Percentiles rank a stretch among this genome's conserved stretches.
Evolutionary conservation across 30 jellyfish, hydroid and myxozoan genomes (phyloP).

Genomic region (Mastigias papua): DNA sequence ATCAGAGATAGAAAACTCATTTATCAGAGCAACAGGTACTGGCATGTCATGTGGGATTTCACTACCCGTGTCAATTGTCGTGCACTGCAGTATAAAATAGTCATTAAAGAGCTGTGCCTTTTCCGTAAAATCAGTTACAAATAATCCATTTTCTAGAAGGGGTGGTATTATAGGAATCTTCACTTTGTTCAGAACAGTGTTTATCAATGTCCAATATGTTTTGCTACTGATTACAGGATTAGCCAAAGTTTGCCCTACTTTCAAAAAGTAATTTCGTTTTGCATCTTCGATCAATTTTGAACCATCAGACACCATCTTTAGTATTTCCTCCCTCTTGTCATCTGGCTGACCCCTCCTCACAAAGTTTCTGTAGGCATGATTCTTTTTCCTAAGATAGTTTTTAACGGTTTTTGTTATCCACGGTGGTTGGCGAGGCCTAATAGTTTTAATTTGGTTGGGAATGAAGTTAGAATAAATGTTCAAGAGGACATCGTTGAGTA

Average conservation of each 20-base stretch:
- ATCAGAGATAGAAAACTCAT: conserved; percentile 53
- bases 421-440: conserved; percentile 51
- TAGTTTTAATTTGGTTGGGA: conserved; percentile 57
- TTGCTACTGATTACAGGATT: conserved; percentile 67
- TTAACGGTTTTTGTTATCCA: conserved; percentile 66
- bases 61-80: conserved; percentile 76
- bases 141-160: conserved; percentile 59
- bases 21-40: conserved; percentile 40
- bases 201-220: conserved; percentile 78
- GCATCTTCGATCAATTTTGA: conserved; percentile 65
- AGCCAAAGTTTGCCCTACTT: conserved; percentile 68
- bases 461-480: conserved; percentile 12
- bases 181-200: conserved; percentile 66
- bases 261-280: conserved; percentile 60
- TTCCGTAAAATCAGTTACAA: conserved; percentile 77
- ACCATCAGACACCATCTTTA: conserved; percentile 60
- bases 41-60: conserved; percentile 56
- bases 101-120: conserved; percentile 71
- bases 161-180: conserved; percentile 78
- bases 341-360: conserved; percentile 64
- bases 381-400: conserved; percentile 57
- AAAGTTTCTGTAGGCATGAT: conserved; percentile 54
- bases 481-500: conserved; percentile 53
- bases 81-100: conserved; percentile 72
- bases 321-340: conserved; percentile 57